phyloP scores from a whole-genome alignment of 2,888 invertebrate species.

The Spodoptera exigua region DNA sequence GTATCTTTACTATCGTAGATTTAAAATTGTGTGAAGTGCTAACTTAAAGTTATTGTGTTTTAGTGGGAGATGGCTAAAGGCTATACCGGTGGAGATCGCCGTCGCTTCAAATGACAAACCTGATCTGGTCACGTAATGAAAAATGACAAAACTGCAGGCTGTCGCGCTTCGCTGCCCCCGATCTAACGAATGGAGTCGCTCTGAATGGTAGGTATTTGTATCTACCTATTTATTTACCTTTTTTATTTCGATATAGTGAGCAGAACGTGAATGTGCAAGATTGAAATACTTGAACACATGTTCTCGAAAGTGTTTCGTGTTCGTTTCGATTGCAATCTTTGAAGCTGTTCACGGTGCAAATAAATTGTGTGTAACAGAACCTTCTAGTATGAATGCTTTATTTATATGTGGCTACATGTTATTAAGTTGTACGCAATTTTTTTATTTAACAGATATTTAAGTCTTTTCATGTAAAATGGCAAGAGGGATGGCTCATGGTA shows the following conservation, averaged over 20 bases:
- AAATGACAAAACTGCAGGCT: conserved; percentile 89
- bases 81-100: conserved; percentile 72
- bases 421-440: no score
- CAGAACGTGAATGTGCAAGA: neutral
- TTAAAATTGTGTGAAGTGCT: conserved; percentile 29
- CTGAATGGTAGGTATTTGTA: conserved; percentile 23
- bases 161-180: conserved; percentile 60
- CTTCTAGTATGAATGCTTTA: no score
- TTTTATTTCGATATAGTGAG: conserved; percentile 11
- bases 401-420: no score
- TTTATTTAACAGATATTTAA: no score
- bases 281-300: neutral
- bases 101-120: conserved; percentile 84
- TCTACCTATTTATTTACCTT: neutral
- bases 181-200: conserved; percentile 64
- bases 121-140: conserved; percentile 92
- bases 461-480: no score
- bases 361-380: no score
- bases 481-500: no score
- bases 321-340: no score
- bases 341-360: no score
- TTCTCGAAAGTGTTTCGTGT: neutral
- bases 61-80: conserved; percentile 64
- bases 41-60: conserved; percentile 18
- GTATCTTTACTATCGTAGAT: conserved; percentile 28